Conservation (phyloP, 2,113 vertebrate genomes). For the Aythya baeri region DNA sequence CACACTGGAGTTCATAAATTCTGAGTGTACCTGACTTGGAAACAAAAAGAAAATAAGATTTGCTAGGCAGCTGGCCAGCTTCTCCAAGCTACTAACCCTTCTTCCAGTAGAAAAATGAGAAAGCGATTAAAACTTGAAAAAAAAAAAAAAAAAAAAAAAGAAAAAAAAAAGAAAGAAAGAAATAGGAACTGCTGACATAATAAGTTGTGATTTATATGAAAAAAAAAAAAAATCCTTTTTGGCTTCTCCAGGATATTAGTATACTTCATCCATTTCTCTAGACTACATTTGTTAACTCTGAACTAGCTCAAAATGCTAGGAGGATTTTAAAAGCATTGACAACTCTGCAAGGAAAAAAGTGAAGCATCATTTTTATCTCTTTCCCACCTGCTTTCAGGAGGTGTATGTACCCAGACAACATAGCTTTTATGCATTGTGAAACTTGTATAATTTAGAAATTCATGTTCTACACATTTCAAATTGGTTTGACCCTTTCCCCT, state of each 20-base stretch:
- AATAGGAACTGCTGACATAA: slow-evolving; percentile 58
- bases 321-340: slow-evolving; percentile 42
- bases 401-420: neutral
- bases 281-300: slow-evolving; percentile 31
- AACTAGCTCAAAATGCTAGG: slow-evolving; percentile 32
- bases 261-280: neutral
- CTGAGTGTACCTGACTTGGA: neutral
- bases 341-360: neutral
- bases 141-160: neutral
- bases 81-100: neutral
- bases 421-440: slow-evolving; percentile 31
- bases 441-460: slow-evolving; percentile 37
- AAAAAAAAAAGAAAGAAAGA: neutral
- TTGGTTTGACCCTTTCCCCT: slow-evolving; percentile 31
- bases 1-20: neutral
- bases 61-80: neutral
- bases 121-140: slow-evolving; percentile 39
- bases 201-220: slow-evolving; percentile 51
- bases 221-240: slow-evolving; percentile 64
- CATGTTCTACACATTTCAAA: slow-evolving; percentile 41
- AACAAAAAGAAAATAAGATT: slow-evolving; percentile 1
- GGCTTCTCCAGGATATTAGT: slow-evolving; percentile 23
- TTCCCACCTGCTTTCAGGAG: slow-evolving; percentile 48
- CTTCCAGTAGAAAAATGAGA: slow-evolving; percentile 27
- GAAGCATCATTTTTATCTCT: slow-evolving; percentile 52